phyloP scores from a whole-genome alignment of 2,113 vertebrate species.

The Atherinomorus stipes region DNA sequence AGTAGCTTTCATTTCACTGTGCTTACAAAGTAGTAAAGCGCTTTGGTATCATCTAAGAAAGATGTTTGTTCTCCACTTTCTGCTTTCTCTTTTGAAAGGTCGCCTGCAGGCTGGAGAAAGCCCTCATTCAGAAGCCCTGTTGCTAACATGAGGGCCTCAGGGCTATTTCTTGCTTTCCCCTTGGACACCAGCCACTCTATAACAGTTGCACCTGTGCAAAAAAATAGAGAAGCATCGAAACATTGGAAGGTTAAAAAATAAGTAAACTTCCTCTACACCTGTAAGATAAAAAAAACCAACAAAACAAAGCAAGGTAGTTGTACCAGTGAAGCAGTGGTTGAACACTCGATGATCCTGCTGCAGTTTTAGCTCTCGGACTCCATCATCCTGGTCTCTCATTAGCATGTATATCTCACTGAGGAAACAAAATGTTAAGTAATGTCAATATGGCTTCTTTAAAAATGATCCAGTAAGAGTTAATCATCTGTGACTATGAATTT shows the following conservation, averaged over 20 bases:
- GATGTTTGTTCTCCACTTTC: constrained; percentile 82
- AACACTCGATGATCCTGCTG: constrained; percentile 93
- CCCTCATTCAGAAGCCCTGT: constrained; percentile 92
- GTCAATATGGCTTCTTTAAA: neutral
- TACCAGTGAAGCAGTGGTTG: constrained; percentile 97
- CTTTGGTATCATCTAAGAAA: constrained; percentile 88
- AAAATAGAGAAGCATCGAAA: neutral
- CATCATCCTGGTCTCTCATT: constrained; percentile 92
- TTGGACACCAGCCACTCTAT: constrained; percentile 93
- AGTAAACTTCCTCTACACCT: neutral
- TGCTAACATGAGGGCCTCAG: constrained; percentile 90
- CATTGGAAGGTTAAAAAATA: neutral
- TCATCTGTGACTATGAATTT: too few species aligned
- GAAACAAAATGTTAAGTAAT: constrained; percentile 37
- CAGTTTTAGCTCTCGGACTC: constrained; percentile 91
- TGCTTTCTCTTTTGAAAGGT: constrained; percentile 85
- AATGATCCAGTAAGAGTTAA: too few species aligned
- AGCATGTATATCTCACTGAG: constrained; percentile 88
- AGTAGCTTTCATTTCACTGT: neutral
- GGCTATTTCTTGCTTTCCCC: constrained; percentile 86
- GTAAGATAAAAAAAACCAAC: neutral
- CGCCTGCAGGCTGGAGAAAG: constrained; percentile 92
- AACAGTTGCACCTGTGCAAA: constrained; percentile 85
- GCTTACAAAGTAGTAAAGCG: constrained; percentile 97
- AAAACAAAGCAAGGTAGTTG: neutral